Conservation (phyloP, 2,113 vertebrate genomes). For the Cyprinodon tularosa region DNA sequence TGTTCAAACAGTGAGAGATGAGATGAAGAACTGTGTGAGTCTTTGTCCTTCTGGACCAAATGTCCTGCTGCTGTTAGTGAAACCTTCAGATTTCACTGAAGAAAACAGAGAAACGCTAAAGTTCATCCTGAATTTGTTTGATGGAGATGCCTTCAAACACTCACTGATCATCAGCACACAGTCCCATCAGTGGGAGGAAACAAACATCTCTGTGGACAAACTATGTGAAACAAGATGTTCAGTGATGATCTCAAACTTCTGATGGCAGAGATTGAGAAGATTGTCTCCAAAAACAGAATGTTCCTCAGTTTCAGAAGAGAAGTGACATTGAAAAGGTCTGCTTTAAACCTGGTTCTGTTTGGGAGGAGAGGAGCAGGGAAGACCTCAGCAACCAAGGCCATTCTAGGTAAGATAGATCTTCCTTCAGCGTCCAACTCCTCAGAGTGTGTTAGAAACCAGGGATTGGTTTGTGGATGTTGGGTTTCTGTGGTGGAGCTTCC, state of each 20-base stretch:
- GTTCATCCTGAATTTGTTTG: constrained; percentile 13
- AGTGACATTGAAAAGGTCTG: too few species aligned
- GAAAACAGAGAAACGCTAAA: neutral
- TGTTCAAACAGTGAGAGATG: neutral
- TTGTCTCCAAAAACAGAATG: neutral
- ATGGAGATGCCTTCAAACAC: constrained; percentile 1
- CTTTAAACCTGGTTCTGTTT: constrained; percentile 53
- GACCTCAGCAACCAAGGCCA: constrained; percentile 22
- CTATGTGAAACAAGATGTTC: too few species aligned
- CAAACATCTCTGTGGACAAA: too few species aligned
- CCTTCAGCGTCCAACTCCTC: too few species aligned
- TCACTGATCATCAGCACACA: constrained; percentile 28
- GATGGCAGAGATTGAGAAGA: neutral
- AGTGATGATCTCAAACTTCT: neutral
- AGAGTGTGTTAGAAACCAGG: constrained; percentile 29
- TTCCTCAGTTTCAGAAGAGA: neutral
- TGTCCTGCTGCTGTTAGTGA: constrained; percentile 24
- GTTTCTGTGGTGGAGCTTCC: constrained; percentile 26
- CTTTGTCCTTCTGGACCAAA: constrained; percentile 30
- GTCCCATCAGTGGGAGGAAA: too few species aligned
- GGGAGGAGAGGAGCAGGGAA: constrained; percentile 42
- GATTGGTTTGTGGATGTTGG: constrained; percentile 2
- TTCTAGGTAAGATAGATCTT: constrained; percentile 30
- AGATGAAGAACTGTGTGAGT: constrained; percentile 20
- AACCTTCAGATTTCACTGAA: constrained; percentile 24